These are phyloP conservation scores for Ciconia nigra DNA, from an alignment of 2,797 vertebrate genomes.

Conservation along the genomic window DNA sequence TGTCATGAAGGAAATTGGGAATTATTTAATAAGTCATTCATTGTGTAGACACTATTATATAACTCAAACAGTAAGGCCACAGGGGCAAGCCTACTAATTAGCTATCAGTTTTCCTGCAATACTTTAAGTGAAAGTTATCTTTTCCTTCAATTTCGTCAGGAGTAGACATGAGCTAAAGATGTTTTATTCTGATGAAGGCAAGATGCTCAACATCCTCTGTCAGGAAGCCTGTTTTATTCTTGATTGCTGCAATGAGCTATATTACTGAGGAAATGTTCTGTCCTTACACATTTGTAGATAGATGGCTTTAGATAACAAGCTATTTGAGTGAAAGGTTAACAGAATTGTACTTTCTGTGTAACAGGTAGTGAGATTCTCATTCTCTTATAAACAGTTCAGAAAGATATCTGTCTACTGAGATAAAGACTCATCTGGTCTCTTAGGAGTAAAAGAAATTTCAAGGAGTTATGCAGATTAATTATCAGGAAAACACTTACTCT, in stretches of 20 bases:
- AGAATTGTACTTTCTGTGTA: constrained; percentile 65
- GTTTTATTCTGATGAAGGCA: constrained; percentile 53
- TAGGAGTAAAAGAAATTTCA: constrained; percentile 37
- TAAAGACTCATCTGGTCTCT: constrained; percentile 53
- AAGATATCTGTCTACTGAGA: constrained; percentile 56
- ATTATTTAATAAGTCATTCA: background rate
- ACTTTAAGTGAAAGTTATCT: background rate
- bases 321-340: constrained; percentile 59
- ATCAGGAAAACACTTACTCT: constrained; percentile 22
- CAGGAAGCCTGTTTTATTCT: constrained; percentile 60
- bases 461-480: constrained; percentile 41
- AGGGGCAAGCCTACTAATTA: background rate
- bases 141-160: background rate
- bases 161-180: background rate
- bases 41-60: background rate
- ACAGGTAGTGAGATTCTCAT: constrained; percentile 59
- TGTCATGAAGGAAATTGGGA: background rate
- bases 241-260: constrained; percentile 54
- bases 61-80: background rate
- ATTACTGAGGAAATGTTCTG: constrained; percentile 62
- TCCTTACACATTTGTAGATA: constrained; percentile 67
- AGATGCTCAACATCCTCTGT: constrained; percentile 48
- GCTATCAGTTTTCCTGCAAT: background rate
- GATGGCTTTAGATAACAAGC: constrained; percentile 60
- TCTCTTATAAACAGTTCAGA: constrained; percentile 52